A percentile compares a stretch with the other conserved stretches of the same genome.
These are phyloP conservation scores for Oreonectes daqikongensis DNA, from an alignment of 2,797 vertebrate genomes.

Conservation along the genomic window DNA sequence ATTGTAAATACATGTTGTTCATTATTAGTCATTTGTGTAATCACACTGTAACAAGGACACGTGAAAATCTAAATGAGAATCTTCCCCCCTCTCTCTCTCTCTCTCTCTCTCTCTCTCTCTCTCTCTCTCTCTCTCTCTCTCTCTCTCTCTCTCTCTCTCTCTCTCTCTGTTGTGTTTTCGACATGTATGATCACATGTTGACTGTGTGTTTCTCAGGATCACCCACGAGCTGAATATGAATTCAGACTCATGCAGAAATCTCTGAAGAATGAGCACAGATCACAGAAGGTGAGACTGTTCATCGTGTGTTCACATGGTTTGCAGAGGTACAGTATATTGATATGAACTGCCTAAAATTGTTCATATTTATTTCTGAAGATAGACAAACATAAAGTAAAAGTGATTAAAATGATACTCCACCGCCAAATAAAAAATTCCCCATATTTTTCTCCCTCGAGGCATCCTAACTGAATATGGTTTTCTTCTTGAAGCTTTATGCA, in stretches of 20 bases:
- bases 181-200: slow-evolving; percentile 3
- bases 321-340: too few relatives aligned
- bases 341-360: too few relatives aligned
- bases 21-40: background rate
- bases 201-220: slow-evolving; percentile 78
- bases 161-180: background rate
- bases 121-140: background rate
- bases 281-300: slow-evolving; percentile 82
- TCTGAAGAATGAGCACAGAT: slow-evolving; percentile 80
- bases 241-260: slow-evolving; percentile 92
- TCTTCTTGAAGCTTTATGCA: too few relatives aligned
- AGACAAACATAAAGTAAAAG: too few relatives aligned
- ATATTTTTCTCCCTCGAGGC: too few relatives aligned
- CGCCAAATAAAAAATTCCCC: too few relatives aligned
- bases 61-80: background rate
- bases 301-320: too few relatives aligned
- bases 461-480: too few relatives aligned
- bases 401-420: too few relatives aligned
- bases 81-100: background rate
- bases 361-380: too few relatives aligned
- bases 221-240: slow-evolving; percentile 95
- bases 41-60: background rate
- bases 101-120: too few relatives aligned
- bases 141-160: background rate
- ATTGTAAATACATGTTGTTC: background rate